Base-by-base conservation (phyloP, 1,140 invertebrate species). In the Drosophila biarmipes region DNA sequence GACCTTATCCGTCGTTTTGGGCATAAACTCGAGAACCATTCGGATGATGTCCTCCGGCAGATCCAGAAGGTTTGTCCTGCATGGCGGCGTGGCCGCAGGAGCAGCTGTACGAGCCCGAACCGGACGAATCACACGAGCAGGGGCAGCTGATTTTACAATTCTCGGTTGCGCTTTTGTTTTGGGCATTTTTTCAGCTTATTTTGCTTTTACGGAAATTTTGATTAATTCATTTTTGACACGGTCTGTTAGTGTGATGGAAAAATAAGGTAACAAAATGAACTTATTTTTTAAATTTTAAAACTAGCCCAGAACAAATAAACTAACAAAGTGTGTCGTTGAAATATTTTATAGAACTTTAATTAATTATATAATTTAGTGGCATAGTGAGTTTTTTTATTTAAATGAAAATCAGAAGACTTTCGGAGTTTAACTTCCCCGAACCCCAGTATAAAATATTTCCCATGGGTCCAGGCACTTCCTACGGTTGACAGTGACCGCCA, bases 11-110 rank as follows among this genome's bases (percentile, higher is more conserved):
- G 19, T 15, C n/a, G 89, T 12, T 0, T 11, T 21, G 1, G 84
- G 67, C 37, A 89, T 52, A 21, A 55, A 73, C 2, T 38, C 42
- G 21, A 55, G 84, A 2, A 89, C 19, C 0, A 61, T 38, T 1
- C 42, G 54, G 15, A 89, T 62, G 1, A 77, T 58, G 14, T 89
- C 85, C 37, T 84, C 76, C 2, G 68, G 80, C 54, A 89, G 37
- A 15, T 54, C 40, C 37, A 78, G 6, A 1, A 87, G 27, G 11
- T n/a, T 31, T 31, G 35, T 71, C 7, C 7, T 12, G 31, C 51
- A 48, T 4, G 2, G 12, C 3, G 42, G 7, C 2, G 34, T 5
- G 2, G 14, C 14, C 4, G 34, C 14, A 14, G 29, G 35, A 5
- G 17, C 12, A 11, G 55, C 6, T 2, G 4, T 21, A 17, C 4